Conservation (phyloP, 2,113 vertebrate genomes). For the Garra rufa region DNA sequence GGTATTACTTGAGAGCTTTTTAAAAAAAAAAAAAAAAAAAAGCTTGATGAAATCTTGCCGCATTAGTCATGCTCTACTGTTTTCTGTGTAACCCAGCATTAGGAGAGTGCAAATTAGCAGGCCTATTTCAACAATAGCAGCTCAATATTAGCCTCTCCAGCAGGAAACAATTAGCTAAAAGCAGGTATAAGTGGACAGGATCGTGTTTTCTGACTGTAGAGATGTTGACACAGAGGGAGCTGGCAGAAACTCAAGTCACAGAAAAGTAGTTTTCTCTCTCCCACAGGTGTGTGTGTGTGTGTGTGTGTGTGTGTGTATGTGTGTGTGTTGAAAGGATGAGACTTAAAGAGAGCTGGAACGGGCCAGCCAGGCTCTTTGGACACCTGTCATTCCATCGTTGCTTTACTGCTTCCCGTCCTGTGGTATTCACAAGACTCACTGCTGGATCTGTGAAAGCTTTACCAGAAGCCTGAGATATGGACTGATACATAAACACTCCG, state of each 20-base stretch:
- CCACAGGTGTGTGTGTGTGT: constrained; percentile 48
- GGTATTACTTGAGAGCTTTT: not conserved
- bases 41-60: not conserved
- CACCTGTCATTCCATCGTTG: constrained; percentile 55
- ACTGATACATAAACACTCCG: not conserved
- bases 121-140: constrained; percentile 54
- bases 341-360: constrained; percentile 69
- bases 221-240: constrained; percentile 47
- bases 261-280: constrained; percentile 17
- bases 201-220: constrained; percentile 47
- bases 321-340: constrained; percentile 26
- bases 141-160: constrained; percentile 52
- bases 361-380: constrained; percentile 72
- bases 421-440: constrained; percentile 30
- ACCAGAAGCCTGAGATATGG: constrained; percentile 61
- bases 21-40: not conserved
- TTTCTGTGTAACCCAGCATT: constrained; percentile 54
- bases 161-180: constrained; percentile 53
- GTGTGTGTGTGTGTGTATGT: constrained; percentile 33
- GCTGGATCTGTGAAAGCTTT: constrained; percentile 70
- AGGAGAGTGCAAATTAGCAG: constrained; percentile 29
- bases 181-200: constrained; percentile 61
- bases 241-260: constrained; percentile 44
- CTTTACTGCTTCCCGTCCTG: constrained; percentile 42
- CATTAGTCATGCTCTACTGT: constrained; percentile 6